These are phyloP conservation scores for Trichonephila clavata DNA, from an alignment of 1,140 invertebrate species.

Conservation along the genomic window DNA sequence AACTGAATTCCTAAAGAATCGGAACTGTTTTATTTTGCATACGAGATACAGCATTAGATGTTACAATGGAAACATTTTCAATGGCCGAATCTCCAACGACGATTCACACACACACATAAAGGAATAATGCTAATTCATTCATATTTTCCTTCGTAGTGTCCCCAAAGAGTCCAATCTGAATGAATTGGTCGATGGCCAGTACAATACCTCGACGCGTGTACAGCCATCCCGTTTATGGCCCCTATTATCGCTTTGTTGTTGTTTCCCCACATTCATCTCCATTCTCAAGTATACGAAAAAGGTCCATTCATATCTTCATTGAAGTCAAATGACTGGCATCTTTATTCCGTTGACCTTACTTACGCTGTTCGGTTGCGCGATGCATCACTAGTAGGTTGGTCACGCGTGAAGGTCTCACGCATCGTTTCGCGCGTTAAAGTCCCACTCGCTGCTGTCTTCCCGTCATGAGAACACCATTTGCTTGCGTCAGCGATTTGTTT, in stretches of 20 bases:
- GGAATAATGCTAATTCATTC: neutral
- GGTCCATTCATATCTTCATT: slow-evolving; percentile 26
- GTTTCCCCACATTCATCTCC: slow-evolving; percentile 10
- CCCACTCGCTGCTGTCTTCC: slow-evolving; percentile 25
- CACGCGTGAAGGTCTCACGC: slow-evolving; percentile 48
- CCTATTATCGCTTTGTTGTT: neutral
- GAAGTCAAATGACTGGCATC: slow-evolving; percentile 40
- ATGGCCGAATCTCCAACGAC: neutral
- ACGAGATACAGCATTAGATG: neutral
- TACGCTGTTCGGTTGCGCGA: slow-evolving; percentile 10
- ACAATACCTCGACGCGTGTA: neutral
- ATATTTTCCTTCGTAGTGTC: neutral
- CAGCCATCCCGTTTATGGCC: slow-evolving; percentile 2
- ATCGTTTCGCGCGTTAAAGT: slow-evolving; percentile 42
- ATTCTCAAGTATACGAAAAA: neutral
- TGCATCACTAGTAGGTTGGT: slow-evolving; percentile 44
- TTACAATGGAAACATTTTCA: neutral
- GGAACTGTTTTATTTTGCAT: too few species aligned
- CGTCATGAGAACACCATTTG: slow-evolving; percentile 55
- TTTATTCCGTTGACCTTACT: slow-evolving; percentile 53
- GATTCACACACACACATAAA: neutral
- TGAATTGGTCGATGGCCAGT: neutral
- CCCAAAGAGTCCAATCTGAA: neutral
- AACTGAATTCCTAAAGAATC: too few species aligned
- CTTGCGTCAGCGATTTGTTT: slow-evolving; percentile 35